Evolutionary conservation across 2,113 vertebrate genomes (phyloP), one percentile per base, ranked within the genome.

Genomic region (Lutjanus erythropterus): DNA sequence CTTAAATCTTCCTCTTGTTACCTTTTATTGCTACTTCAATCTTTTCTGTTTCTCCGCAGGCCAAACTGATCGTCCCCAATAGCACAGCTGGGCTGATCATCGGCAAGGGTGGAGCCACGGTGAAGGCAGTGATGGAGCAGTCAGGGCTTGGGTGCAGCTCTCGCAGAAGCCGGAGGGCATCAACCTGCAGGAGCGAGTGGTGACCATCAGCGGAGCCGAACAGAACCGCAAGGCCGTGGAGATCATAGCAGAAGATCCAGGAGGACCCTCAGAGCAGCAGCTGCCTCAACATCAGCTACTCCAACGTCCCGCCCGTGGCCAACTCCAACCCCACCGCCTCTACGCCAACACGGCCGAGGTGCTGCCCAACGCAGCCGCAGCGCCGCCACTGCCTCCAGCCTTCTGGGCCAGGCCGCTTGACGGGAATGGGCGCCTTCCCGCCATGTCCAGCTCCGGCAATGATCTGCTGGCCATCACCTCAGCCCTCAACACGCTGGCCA

Each of bases 101-200:
- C 78, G 97, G 97, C 64, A 98, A 98, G 65, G 97, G 97, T 0
- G 97, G 97, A 4, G 96, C 96, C 3, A 98, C 97, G 0, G 97
- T 98, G 39, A 97, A 98, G 61, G 96, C 96, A 0, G 96, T 98
- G 83, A 98, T 98, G 97, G 97, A 98, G 92, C 97, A 97, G 92
- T 97, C 97, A 0, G 97, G 97, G 97, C 97, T 58, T 98, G 97
- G 97, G 97, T 98, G 62, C 97, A 98, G 94, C 96, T 98, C 84
- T 98, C 97, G 46, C 97, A 98, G 94, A 98, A 98, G 84, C 97
- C 97, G 0, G 97, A 97, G 87, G 97, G 97, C 84, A 97, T 97
- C 92, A 98, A 97, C 94, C 95, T 98, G 77, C 97, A 98, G 91
- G 97, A 98, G 85, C 95, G 97, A 4, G 97, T 98, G 88, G 97